Evolutionary conservation across 2,113 vertebrate species (phyloP).

Genomic region (Diadophis punctatus): DNA sequence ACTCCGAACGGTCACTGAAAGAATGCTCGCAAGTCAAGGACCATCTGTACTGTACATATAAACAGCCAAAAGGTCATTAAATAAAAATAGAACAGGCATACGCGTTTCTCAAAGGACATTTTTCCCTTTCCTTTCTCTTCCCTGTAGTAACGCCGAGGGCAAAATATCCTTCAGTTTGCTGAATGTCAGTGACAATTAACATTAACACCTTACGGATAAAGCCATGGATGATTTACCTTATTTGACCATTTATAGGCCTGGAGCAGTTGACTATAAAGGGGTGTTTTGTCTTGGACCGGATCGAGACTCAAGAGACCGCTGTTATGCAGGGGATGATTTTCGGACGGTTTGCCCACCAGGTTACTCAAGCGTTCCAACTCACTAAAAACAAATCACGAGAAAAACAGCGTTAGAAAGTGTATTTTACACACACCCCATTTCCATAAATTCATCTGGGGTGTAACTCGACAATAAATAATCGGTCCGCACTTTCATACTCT

Average conservation of each 20-base stretch:
- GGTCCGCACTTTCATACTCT: background rate
- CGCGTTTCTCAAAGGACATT: background rate
- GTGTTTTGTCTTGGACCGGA: slow-evolving; percentile 97
- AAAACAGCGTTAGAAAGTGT: background rate
- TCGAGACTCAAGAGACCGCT: slow-evolving; percentile 92
- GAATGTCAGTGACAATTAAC: background rate
- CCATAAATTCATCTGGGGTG: no score
- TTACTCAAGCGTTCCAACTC: slow-evolving; percentile 92
- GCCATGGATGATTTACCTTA: slow-evolving; percentile 75
- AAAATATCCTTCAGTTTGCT: background rate
- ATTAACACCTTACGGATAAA: background rate
- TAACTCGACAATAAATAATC: background rate
- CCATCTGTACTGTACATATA: background rate
- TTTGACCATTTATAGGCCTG: slow-evolving; percentile 99
- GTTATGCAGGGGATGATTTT: slow-evolving; percentile 96
- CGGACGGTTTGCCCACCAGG: slow-evolving; percentile 91
- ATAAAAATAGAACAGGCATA: background rate
- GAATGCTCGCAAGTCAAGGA: background rate
- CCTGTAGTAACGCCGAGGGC: background rate
- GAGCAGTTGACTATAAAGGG: slow-evolving; percentile 93
- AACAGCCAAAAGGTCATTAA: background rate
- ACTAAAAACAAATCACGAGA: slow-evolving; percentile 69
- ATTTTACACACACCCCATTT: background rate
- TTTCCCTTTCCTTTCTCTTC: background rate
- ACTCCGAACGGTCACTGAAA: background rate